Conservation (phyloP, 2,888 invertebrate species). For the Cantharis rustica region DNA sequence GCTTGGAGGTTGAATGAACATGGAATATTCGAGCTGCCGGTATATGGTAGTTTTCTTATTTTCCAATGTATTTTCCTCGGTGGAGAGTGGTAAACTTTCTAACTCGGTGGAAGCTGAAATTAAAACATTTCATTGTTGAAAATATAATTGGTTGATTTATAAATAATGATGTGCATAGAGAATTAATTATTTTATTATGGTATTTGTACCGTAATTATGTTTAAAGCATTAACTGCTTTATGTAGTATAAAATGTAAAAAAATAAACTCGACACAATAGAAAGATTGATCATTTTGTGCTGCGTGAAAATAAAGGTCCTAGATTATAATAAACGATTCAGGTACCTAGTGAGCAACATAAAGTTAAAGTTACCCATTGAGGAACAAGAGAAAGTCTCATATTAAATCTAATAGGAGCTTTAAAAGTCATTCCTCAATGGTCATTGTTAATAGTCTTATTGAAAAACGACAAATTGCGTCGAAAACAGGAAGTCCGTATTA, state of each 20-base stretch:
- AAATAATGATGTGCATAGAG: background rate
- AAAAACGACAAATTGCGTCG: constrained; percentile 57
- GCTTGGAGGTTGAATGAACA: background rate
- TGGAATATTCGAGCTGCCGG: background rate
- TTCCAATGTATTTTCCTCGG: background rate
- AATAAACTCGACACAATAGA: constrained; percentile 24
- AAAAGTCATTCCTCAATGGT: constrained; percentile 53
- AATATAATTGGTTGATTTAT: background rate
- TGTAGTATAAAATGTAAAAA: constrained; percentile 19
- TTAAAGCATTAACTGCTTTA: background rate
- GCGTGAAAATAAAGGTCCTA: constrained; percentile 23
- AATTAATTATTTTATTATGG: background rate
- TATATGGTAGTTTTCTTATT: background rate
- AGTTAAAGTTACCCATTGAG: constrained; percentile 7
- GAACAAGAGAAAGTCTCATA: constrained; percentile 43
- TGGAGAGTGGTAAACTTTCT: background rate
- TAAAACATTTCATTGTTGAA: background rate
- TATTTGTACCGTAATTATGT: background rate
- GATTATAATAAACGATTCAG: constrained; percentile 22
- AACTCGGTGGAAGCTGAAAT: background rate
- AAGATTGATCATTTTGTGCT: constrained; percentile 27
- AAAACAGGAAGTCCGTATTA: constrained; percentile 58
- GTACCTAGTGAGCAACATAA: constrained; percentile 22
- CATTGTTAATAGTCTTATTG: constrained; percentile 54
- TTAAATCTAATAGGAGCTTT: constrained; percentile 56